Base-by-base conservation (phyloP, 2,113 vertebrate genomes). In the Aix galericulata region DNA sequence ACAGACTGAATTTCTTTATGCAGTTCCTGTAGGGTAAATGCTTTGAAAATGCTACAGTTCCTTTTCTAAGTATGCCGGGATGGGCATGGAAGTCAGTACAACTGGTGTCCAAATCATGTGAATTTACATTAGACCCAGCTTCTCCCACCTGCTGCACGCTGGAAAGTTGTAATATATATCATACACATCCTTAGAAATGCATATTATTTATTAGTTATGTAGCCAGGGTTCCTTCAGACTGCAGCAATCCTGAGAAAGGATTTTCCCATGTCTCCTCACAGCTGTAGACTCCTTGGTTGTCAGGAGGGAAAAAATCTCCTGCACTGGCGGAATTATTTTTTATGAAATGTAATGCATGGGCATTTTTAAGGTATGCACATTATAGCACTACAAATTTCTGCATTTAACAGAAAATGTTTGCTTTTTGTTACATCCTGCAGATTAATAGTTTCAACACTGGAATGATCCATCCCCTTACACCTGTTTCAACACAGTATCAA, bases 21-120 rank as follows among this genome's bases (percentile, higher is more conserved):
- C 36, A 36, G 25, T 3, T 3, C 4, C 56, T 23, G 55, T 18
- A 40, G 40, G 27, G 14, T 31, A 16, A 71, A 82, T 9, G n/a
- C 46, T 40, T 15, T 10, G 36, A 17, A 36, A 50, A 50, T 27
- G 20, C 18, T 10, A 38, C 0, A 7, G 11, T 27, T 36, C 42
- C 68, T 31, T 55, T 23, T n/a, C 4, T 20, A 29, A 17, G 4
- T 5, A 22, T 3, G 29, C 10, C 29, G 63, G 63, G 21, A 38
- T n/a, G 16, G 27, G 4, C 50, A 20, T 0, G 9, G 42, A 55
- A 1, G 0, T 26, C 23, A 29, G 1, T 0, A 44, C 69, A 55
- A 31, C 22, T 52, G 42, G 1, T 13, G 20, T 16, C 17, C 42
- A 67, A 55, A 15, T 34, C 79, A 21, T 5, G 11, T 17, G 53